These are phyloP conservation scores for Salarias fasciatus DNA, from an alignment of 2,797 vertebrate species.

Conservation along the genomic window DNA sequence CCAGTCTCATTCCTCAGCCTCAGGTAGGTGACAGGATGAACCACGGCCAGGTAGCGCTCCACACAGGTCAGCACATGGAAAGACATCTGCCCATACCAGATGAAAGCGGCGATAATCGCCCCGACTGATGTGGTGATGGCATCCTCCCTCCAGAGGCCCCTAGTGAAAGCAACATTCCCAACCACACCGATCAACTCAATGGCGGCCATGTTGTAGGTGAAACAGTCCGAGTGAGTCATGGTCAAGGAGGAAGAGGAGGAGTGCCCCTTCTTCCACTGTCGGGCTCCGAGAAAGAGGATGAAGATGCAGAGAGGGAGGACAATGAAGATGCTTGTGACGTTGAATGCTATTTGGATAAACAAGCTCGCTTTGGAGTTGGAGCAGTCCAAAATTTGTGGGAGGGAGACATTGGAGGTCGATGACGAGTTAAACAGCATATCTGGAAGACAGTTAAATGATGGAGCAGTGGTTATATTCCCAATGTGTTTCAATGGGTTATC, in stretches of 20 bases:
- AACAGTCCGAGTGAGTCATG: not conserved
- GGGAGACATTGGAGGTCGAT: not conserved
- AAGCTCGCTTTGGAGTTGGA: not conserved
- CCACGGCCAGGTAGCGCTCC: too few species aligned
- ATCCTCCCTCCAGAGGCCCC: too few species aligned
- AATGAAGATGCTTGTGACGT: not conserved
- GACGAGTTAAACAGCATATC: not conserved
- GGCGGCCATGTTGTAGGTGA: not conserved
- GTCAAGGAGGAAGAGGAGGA: not conserved
- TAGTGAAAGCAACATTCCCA: too few species aligned
- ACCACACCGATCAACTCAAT: not conserved
- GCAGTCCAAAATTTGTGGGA: not conserved
- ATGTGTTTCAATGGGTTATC: too few species aligned
- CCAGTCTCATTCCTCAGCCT: too few species aligned
- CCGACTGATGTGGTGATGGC: too few species aligned
- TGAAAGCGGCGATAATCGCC: not conserved
- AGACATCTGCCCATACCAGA: too few species aligned
- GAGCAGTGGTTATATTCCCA: too few species aligned
- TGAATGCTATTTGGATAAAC: not conserved
- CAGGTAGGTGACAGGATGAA: too few species aligned
- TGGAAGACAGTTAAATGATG: too few species aligned
- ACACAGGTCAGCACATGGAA: too few species aligned
- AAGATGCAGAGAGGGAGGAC: slow-evolving; percentile 15
- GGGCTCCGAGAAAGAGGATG: not conserved
- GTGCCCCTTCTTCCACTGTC: not conserved